Evolutionary conservation across 1,140 invertebrate genomes (phyloP), one percentile per base, ranked within the genome.

Genomic region (Apocrypta bakeri): DNA sequence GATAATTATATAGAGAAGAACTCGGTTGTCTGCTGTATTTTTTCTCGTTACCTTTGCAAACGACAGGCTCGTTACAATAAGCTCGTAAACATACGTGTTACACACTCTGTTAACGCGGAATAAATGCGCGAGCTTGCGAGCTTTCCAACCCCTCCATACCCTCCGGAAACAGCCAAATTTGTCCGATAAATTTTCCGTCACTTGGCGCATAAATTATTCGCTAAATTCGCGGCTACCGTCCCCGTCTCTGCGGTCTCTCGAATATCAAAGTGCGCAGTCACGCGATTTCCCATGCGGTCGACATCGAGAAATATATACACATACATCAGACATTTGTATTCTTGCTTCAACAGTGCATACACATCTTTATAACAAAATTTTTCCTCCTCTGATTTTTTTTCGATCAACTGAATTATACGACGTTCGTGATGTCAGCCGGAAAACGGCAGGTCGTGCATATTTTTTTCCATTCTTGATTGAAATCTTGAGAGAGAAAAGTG

Each of bases 321-420:
- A n/a, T n/a, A n/a, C n/a, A n/a, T n/a, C n/a, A n/a, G n/a, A n/a
- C n/a, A n/a, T n/a, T n/a, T n/a, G n/a, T n/a, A n/a, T n/a, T n/a
- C n/a, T n/a, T n/a, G n/a, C n/a, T n/a, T n/a, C n/a, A n/a, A n/a
- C n/a, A n/a, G n/a, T n/a, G n/a, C n/a, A n/a, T n/a, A n/a, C n/a
- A n/a, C n/a, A n/a, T n/a, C n/a, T 56, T n/a, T 42, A 42, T 42
- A 42, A 1, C 1, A 11, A 42, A 7, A 21, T 83, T 63, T 71
- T 61, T 78, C 68, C 75, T 27, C 61, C 80, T 72, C 27, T 25
- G 63, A 33, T 76, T 68, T 75, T 76, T 63, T 68, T 37, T 9
- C 14, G 12, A 48, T 48, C 42, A 17, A 17, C 42, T 17, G 42
- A 11, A 48, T 17, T 48, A 48, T 17, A 48, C 21, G 9, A 17